phyloP scores from a whole-genome alignment of 2,888 invertebrate species.

The Eucera pruinosa region DNA sequence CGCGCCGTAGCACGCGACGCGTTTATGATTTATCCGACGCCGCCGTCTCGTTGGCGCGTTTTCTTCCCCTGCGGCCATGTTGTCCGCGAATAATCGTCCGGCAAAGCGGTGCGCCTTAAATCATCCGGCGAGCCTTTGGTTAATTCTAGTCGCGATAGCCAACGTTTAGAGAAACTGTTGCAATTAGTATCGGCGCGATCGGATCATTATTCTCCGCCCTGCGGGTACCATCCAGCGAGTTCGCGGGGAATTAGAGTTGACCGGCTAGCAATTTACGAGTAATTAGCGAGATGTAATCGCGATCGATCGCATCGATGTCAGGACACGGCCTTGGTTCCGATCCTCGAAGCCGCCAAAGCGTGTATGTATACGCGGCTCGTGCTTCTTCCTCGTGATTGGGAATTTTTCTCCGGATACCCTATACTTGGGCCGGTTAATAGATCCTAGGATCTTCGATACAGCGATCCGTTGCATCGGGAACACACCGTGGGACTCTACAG shows the following conservation, averaged over 20 bases:
- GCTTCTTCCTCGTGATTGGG: no score
- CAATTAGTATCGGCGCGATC: conserved; percentile 9
- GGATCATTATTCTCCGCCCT: conserved; percentile 5
- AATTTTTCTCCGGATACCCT: no score
- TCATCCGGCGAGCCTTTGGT: not conserved
- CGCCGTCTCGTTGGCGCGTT: conserved; percentile 18
- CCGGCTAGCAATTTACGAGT: conserved; percentile 44
- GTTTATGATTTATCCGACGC: conserved; percentile 18
- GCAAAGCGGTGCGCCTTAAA: conserved; percentile 12
- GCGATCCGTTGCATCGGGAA: no score
- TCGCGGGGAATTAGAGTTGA: conserved; percentile 41
- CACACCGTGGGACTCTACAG: no score
- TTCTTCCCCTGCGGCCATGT: not conserved
- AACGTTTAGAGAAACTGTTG: conserved; percentile 6
- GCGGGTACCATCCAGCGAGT: conserved; percentile 37
- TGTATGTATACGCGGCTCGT: no score
- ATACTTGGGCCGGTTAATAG: no score
- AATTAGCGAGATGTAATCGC: no score
- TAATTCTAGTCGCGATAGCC: not conserved
- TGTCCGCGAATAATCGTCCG: conserved; percentile 9
- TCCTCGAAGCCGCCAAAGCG: no score
- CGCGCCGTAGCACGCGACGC: conserved; percentile 9
- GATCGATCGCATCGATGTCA: conserved; percentile 35
- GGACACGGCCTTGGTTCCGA: conserved; percentile 32
- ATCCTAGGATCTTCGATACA: no score